Evolutionary conservation across 2,888 invertebrate genomes (phyloP).

Genomic region (Acanthosepion esculentum): DNA sequence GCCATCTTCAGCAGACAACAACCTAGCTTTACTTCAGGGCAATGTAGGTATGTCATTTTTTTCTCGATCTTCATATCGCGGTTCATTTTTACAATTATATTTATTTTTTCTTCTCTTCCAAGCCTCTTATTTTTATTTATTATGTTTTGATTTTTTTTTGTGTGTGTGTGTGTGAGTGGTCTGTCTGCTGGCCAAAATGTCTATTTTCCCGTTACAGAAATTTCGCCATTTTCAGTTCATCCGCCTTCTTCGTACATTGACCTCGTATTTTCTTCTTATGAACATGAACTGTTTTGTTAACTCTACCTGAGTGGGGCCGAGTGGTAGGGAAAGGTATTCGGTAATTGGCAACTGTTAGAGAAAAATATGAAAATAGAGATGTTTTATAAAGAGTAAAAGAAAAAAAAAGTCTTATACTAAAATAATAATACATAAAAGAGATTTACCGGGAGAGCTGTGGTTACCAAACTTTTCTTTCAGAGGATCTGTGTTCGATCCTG

Average conservation of each 20-base stretch:
- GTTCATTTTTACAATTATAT: neutral
- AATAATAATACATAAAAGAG: no score
- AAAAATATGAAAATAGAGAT: no score
- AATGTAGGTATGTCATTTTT: neutral
- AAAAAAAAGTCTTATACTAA: no score
- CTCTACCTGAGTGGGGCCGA: no score
- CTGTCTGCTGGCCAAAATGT: neutral
- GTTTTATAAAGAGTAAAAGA: no score
- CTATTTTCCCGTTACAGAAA: neutral
- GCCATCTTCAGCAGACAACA: neutral
- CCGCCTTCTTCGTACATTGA: neutral
- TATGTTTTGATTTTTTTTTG: neutral
- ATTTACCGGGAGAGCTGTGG: no score
- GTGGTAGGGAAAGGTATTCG: no score
- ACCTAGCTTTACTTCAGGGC: neutral
- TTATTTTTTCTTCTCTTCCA: neutral
- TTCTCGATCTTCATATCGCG: neutral
- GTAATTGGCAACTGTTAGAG: no score
- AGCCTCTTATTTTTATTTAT: neutral
- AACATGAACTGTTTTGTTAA: neutral
- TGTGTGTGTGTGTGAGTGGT: no score
- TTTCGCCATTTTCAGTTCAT: neutral
- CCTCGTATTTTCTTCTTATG: neutral
- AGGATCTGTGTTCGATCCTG: no score
- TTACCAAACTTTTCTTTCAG: no score